Base-by-base conservation (phyloP, 2,113 vertebrate species). In the Vulpes ferrilata region DNA sequence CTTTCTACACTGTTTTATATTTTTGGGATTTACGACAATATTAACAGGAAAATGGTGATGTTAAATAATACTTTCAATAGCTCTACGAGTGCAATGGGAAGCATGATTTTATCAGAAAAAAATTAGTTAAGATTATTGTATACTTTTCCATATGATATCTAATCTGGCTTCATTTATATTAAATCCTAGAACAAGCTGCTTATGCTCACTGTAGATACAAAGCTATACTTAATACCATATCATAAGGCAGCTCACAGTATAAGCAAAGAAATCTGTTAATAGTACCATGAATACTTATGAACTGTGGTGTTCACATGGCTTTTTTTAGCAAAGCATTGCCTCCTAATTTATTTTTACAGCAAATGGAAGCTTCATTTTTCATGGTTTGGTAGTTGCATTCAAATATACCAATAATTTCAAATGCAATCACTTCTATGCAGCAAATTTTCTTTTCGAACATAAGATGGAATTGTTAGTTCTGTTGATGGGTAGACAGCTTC, bases 261-360 rank as follows among this genome's bases (percentile, higher is more conserved):
- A 95, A 98, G 98, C 88, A 97, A 97, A 98, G 98, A 96, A 98
- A 98, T 99, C 98, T 98, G 98, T 98, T 98, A 98, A 98, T 98
- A 94, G 96, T 95, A 96, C 97, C 96, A 98, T 98, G 98, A 98
- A 98, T 98, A 98, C 98, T 98, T 98, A 98, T 97, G 98, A 98
- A 98, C 98, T 97, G 88, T 97, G 97, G 95, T 98, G 76, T 96
- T 98, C 97, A 98, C 98, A 98, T 95, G 97, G 83, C 43, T 94
- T 98, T 98, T 98, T 92, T 96, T 96, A 98, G 96, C 97, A 98
- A 98, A 97, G 91, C 93, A 96, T 83, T 98, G 94, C 97, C 96
- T 98, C 93, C 97, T 98, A 98, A 98, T 98, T 98, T 98, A 98
- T 98, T 99, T 98, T 99, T 98, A 98, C 97, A 98, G 98, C 93